phyloP scores from a whole-genome alignment of 2,888 invertebrate species.

The Sphaerophoria rueppellii region DNA sequence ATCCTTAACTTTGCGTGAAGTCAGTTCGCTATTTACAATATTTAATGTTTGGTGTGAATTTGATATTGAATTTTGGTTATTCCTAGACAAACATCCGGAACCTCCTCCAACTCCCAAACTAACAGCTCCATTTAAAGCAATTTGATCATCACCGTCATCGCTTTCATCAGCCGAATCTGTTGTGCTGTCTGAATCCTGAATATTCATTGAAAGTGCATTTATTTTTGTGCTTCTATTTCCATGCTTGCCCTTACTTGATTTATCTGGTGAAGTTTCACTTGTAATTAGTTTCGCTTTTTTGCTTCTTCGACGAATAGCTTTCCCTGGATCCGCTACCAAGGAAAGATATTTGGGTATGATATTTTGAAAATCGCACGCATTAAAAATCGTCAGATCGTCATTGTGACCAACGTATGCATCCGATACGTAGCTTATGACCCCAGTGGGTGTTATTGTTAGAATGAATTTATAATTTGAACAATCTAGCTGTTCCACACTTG shows the following conservation, averaged over 20 bases:
- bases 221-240: constrained; percentile 55
- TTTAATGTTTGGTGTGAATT: constrained; percentile 78
- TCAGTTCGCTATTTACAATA: constrained; percentile 78
- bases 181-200: constrained; percentile 76
- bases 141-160: constrained; percentile 73
- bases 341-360: constrained; percentile 80
- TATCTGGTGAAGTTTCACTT: constrained; percentile 15
- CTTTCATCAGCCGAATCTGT: constrained; percentile 78
- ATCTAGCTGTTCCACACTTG: constrained; percentile 76
- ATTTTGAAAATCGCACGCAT: constrained; percentile 78
- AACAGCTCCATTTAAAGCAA: constrained; percentile 69
- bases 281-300: constrained; percentile 49
- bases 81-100: constrained; percentile 47
- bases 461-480: constrained; percentile 81
- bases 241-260: constrained; percentile 40
- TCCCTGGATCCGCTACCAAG: constrained; percentile 80
- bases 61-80: constrained; percentile 45
- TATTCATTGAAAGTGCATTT: constrained; percentile 43
- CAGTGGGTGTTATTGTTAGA: constrained; percentile 80
- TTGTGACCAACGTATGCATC: constrained; percentile 80
- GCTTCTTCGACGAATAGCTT: constrained; percentile 77
- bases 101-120: constrained; percentile 63
- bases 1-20: constrained; percentile 78
- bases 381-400: constrained; percentile 81
- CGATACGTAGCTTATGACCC: constrained; percentile 80